Evolutionary conservation across 2,113 vertebrate species (phyloP), one percentile per base, ranked within the genome.

Genomic region (Ammodytes dubius): DNA sequence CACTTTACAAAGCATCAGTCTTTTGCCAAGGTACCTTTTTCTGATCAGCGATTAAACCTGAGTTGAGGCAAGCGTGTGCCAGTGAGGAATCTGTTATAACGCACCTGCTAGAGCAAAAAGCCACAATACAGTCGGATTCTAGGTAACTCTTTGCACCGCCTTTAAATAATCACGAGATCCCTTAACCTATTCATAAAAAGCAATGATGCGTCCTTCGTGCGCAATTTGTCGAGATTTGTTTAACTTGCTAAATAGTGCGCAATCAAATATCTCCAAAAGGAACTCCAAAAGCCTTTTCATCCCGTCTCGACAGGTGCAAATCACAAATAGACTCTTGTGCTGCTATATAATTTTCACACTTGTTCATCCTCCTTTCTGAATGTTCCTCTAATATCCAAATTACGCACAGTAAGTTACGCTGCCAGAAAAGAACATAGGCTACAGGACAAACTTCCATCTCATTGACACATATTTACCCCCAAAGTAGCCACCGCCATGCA

Each of bases 161-260:
- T 19, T 15, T 17, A 68, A 3, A 82, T 79, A 8, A 50, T 61
- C n/a, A 80, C 39, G 46, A 68, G 45, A 52, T 2, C 17, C 52
- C 45, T 46, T 13, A 71, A 19, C 35, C 56, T 27, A 77, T 56
- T 89, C 47, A 73, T 27, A 50, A 39, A 1, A 5, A 10, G n/a
- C 75, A 68, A 11, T 49, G 45, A 77, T 84, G 74, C 65, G 10
- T 15, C 27, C 5, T 46, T 45, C 61, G 53, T 86, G 88, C 91
- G 90, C 88, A 91, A 91, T 90, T 83, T 81, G 53, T 80, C 56
- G 2, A 61, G 45, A 58, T 82, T 85, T 74, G 15, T 78, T 78
- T 12, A 82, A 91, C 78, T 91, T 82, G 45, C 7, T 76, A 46
- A 73, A 66, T 19, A 12, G 54, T 64, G 60, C 61, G 45, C 66